Percentiles rank a stretch among this genome's conserved stretches.
These are phyloP conservation scores for Drosophila subobscura DNA, from an alignment of 1,140 invertebrate genomes.

Conservation along the genomic window DNA sequence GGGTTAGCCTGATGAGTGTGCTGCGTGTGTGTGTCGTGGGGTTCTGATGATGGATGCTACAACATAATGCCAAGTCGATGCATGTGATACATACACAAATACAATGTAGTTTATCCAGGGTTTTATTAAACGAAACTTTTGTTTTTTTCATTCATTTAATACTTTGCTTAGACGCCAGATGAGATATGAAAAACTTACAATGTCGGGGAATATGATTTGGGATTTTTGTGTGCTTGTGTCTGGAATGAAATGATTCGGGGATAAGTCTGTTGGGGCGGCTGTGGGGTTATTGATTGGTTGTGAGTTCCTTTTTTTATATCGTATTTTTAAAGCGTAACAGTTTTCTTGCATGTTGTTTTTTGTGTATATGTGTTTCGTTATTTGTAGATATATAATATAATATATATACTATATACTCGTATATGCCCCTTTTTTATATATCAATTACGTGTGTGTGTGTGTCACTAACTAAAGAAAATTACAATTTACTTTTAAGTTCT, in stretches of 20 bases:
- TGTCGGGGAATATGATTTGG: constrained; percentile 29
- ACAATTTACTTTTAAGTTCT: constrained; percentile 60
- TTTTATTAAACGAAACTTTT: constrained; percentile 53
- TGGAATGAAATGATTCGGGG: constrained; percentile 41
- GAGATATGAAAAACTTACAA: constrained; percentile 74
- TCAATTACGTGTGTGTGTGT: constrained; percentile 14
- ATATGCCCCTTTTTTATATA: constrained; percentile 19
- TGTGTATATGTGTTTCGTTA: constrained; percentile 26
- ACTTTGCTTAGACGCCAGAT: constrained; percentile 70
- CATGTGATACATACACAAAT: constrained; percentile 35
- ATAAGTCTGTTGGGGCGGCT: constrained; percentile 9
- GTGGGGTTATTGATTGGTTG: constrained; percentile 41
- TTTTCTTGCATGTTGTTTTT: constrained; percentile 73
- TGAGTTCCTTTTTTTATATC: constrained; percentile 39
- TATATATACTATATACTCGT: constrained; percentile 9
- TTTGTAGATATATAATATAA: constrained; percentile 16
- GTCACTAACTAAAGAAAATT: constrained; percentile 65
- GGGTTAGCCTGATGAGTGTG: constrained; percentile 2
- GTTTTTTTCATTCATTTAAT: constrained; percentile 70
- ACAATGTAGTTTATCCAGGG: constrained; percentile 39
- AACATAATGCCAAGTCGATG: constrained; percentile 55
- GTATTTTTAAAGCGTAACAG: constrained; percentile 77
- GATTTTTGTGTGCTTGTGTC: constrained; percentile 12
- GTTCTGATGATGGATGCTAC: constrained; percentile 4
- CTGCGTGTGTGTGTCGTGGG: constrained; percentile 14